These are phyloP conservation scores for Rhingia campestris DNA, from an alignment of 2,888 invertebrate genomes.

Conservation along the genomic window DNA sequence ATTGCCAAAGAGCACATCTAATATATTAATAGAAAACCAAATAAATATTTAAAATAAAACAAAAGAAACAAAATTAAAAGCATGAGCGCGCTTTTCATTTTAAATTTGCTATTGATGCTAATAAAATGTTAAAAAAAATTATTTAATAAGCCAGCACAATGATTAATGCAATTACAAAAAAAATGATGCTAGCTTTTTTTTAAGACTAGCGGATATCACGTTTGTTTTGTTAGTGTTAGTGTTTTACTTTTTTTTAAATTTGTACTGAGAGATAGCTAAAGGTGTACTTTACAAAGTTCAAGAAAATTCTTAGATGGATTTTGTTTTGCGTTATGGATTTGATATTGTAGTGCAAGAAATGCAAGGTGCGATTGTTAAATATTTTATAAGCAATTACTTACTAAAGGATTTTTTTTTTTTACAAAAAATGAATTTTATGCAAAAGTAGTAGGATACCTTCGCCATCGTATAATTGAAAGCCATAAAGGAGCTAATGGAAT, in stretches of 20 bases:
- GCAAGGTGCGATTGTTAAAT: too few relatives aligned
- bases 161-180: constrained; percentile 3
- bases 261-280: neutral
- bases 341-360: too few relatives aligned
- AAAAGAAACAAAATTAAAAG: constrained; percentile 18
- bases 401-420: too few relatives aligned
- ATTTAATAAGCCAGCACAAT: constrained; percentile 45
- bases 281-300: neutral
- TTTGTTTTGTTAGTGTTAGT: constrained; percentile 27
- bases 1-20: constrained; percentile 36
- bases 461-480: too few relatives aligned
- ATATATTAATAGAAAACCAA: constrained; percentile 41
- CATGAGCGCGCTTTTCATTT: constrained; percentile 67
- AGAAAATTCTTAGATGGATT: too few relatives aligned
- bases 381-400: too few relatives aligned
- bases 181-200: constrained; percentile 19
- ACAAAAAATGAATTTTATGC: too few relatives aligned
- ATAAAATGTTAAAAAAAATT: constrained; percentile 26
- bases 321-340: too few relatives aligned
- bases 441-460: too few relatives aligned
- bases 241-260: neutral
- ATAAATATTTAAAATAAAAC: constrained; percentile 28
- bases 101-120: constrained; percentile 64
- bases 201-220: constrained; percentile 13
- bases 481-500: too few relatives aligned